A percentile compares a stretch with the other conserved stretches of the same genome.
phyloP scores from a whole-genome alignment of 1,140 invertebrate genomes.

The Melanaphis sacchari region DNA sequence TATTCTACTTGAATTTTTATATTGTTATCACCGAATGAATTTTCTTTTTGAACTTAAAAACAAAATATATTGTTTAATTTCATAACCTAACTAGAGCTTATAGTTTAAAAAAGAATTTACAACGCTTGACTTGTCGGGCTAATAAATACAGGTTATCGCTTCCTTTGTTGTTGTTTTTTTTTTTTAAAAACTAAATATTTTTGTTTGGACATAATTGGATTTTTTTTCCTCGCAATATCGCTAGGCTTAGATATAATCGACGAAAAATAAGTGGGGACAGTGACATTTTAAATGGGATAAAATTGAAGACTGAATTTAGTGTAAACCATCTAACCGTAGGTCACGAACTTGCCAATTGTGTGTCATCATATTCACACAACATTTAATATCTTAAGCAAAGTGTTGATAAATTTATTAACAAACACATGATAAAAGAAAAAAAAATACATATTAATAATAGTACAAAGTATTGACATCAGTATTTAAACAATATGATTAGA shows the following conservation, averaged over 20 bases:
- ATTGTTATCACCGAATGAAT: not conserved
- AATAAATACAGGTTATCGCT: not conserved
- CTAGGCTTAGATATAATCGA: not conserved
- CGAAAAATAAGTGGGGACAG: not conserved
- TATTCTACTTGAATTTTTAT: not conserved
- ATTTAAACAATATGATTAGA: no score
- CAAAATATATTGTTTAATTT: not conserved
- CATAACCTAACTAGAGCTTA: not conserved
- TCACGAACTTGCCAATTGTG: not conserved
- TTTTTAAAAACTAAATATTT: not conserved
- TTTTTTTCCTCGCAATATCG: not conserved
- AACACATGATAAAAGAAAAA: not conserved
- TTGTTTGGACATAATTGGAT: not conserved
- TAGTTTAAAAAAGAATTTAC: not conserved
- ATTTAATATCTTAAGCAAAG: not conserved
- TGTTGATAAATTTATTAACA: not conserved
- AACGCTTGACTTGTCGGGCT: not conserved
- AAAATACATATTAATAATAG: not conserved
- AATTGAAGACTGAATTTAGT: not conserved
- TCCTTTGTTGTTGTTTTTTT: not conserved
- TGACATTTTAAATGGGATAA: not conserved
- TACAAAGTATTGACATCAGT: no score
- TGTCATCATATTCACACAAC: not conserved
- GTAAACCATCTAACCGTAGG: not conserved
- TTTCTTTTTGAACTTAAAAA: not conserved